phyloP scores from a whole-genome alignment of 2,888 invertebrate genomes.

The Aricia artaxerxes region DNA sequence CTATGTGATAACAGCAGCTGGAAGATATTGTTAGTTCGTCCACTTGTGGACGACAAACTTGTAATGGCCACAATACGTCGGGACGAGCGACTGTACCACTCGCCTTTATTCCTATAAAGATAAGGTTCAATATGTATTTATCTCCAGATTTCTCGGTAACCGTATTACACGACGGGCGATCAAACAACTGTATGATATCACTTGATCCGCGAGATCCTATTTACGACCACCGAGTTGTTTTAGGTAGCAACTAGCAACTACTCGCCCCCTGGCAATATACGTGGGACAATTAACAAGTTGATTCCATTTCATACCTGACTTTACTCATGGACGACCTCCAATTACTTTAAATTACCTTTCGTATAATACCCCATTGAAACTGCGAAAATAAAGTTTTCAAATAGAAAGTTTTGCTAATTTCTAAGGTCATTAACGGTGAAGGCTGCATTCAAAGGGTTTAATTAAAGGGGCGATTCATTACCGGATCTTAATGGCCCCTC shows the following conservation, averaged over 20 bases:
- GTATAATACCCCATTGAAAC: background rate
- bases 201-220: background rate
- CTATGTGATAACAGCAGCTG: constrained; percentile 42
- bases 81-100: background rate
- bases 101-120: background rate
- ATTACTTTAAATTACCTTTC: background rate
- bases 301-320: background rate
- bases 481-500: background rate
- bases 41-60: background rate
- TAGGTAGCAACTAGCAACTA: background rate
- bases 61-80: background rate
- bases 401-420: constrained; percentile 6
- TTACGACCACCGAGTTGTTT: background rate
- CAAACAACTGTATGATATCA: background rate
- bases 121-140: background rate
- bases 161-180: background rate
- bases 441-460: constrained; percentile 23
- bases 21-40: constrained; percentile 40
- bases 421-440: constrained; percentile 21
- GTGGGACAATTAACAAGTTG: background rate
- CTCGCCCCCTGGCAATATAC: background rate
- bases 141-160: background rate
- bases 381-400: constrained; percentile 2
- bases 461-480: constrained; percentile 27
- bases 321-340: background rate